Base-by-base conservation (phyloP, 2,113 vertebrate genomes). In the Cephalopholis sonnerati region DNA sequence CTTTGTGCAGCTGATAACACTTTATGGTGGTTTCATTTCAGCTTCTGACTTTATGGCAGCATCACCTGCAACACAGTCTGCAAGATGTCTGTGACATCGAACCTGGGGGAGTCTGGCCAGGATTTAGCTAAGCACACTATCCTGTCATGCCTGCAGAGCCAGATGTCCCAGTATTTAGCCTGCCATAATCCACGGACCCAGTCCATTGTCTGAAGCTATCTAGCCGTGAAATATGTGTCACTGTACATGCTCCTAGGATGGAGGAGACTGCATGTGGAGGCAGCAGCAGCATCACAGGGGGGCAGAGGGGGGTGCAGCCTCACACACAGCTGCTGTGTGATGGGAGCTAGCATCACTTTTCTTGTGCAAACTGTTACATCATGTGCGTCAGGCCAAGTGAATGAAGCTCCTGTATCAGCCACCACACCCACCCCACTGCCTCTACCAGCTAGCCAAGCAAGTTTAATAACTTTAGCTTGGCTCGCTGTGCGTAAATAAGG, bases 371-470 rank as follows among this genome's bases (percentile, higher is more conserved):
- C 61, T 61, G 80, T 25, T 63, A 53, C 72, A 72, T 57, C 75
- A 63, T 64, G 24, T 68, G 53, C 51, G 57, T 77, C 63, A 73
- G 57, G 20, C 58, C 25, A 68, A 39, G 27, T 89, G 84, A 91
- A 87, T 77, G 75, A 64, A 55, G 20, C 44, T 76, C 48, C 83
- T 85, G 77, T 87, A 27, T 6, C 18, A 62, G 55, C 66, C 1
- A 92, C 92, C 91, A 92, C 92, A 91, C 91, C 92, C 90, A 92
- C 90, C 67, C 48, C 50, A 48, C 25, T 53, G 55, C 64, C 41
- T 25, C 6, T 36, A 55, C 15, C 46, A 78, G 74, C 74, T 18
- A 53, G 50, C 51, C 48, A 15, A 65, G 7, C 74, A 79, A 86
- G 81, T 90, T 83, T 5, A 44, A 51, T 12, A 74, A 82, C 67